Evolutionary conservation across 2,888 invertebrate genomes (phyloP).

Genomic region (Lissonota sp.): DNA sequence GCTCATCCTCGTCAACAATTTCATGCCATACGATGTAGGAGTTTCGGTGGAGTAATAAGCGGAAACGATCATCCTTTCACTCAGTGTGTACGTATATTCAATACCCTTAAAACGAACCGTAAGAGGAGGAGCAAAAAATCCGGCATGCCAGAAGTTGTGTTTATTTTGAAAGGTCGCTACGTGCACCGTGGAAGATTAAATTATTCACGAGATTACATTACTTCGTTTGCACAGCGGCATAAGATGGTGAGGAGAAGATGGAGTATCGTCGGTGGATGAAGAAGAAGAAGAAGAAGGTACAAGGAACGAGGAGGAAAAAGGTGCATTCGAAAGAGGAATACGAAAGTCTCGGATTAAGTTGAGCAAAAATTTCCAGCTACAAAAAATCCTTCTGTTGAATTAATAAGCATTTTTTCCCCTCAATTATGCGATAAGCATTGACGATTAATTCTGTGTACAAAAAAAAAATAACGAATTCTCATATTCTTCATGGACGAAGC

Average conservation of each 20-base stretch:
- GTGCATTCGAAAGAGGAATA: conserved; percentile 33
- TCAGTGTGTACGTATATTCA: conserved; percentile 16
- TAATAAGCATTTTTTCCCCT: conserved; percentile 24
- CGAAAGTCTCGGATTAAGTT: conserved; percentile 43
- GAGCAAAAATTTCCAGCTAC: conserved; percentile 42
- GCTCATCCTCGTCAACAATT: conserved; percentile 13
- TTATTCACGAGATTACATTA: conserved; percentile 63
- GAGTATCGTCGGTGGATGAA: conserved; percentile 6
- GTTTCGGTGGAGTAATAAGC: conserved; percentile 17
- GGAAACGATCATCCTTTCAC: conserved; percentile 43
- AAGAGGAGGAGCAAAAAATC: not conserved
- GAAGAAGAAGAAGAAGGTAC: conserved; percentile 6
- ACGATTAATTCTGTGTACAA: not conserved
- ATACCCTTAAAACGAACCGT: not conserved
- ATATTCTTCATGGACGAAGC: not conserved
- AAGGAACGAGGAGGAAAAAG: conserved; percentile 24
- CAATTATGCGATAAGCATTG: too few species aligned
- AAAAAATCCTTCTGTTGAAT: conserved; percentile 24
- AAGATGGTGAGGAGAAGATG: conserved; percentile 12
- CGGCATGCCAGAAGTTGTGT: conserved; percentile 37
- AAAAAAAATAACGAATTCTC: not conserved
- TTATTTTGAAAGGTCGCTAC: conserved; percentile 39
- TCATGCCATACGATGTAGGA: conserved; percentile 8
- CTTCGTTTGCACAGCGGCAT: conserved; percentile 49
- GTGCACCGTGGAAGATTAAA: conserved; percentile 52